Conservation (phyloP, 30 jellyfish, hydroid and myxozoan species). For the Turritopsis rubra region DNA sequence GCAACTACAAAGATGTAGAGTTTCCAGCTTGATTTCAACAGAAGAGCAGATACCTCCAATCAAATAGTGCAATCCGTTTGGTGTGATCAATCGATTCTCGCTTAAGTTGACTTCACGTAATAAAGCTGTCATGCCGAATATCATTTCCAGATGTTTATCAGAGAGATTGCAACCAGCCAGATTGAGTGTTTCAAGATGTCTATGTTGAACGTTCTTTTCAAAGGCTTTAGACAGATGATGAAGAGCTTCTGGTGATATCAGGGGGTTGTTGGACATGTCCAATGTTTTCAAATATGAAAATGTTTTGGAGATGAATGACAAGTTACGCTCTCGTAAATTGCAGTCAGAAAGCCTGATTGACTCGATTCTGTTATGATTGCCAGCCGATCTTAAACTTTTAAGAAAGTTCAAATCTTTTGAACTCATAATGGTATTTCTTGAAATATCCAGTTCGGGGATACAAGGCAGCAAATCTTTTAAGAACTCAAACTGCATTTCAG, state of each 20-base stretch:
- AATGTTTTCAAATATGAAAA: neutral
- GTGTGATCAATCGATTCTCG: neutral
- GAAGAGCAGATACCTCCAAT: neutral
- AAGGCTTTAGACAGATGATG: neutral
- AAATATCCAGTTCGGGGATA: neutral
- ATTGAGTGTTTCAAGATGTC: neutral
- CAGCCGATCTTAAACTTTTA: neutral
- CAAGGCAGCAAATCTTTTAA: neutral
- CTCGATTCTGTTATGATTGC: neutral
- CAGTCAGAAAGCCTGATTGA: neutral
- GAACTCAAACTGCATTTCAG: neutral
- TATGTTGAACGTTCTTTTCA: neutral
- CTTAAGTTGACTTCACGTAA: neutral
- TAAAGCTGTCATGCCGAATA: neutral
- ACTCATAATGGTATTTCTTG: neutral
- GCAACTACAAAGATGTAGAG: neutral
- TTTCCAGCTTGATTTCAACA: neutral
- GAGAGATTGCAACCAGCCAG: neutral
- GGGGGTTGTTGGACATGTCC: neutral
- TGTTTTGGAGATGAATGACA: neutral
- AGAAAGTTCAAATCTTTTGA: neutral
- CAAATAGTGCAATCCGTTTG: neutral
- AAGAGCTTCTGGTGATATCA: neutral
- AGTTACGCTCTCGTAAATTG: neutral
- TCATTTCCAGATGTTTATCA: neutral